Evolutionary conservation across 1,140 invertebrate genomes (phyloP), one percentile per base, ranked within the genome.

Genomic region (Pentalonia nigronervosa): DNA sequence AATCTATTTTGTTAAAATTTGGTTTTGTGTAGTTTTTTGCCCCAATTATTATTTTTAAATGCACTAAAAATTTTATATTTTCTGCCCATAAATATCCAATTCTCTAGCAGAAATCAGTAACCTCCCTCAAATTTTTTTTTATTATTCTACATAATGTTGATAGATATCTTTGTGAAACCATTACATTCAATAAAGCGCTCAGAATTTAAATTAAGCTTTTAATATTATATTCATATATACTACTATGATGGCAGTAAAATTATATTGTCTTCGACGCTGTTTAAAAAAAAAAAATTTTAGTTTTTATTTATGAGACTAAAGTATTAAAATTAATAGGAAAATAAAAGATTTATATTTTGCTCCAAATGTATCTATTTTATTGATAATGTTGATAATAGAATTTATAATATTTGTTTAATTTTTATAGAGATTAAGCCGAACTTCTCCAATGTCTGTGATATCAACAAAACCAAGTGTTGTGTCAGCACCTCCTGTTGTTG

Each of bases 401-500:
- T 53, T 53, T 53, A 6, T 20, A 6, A 7, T 0, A 53, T 41
- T 90, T 91, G 7, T 47, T 76, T 50, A 36, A 60, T 90, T 60
- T 84, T 25, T 93, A 89, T 86, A 94, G 94, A 94, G 92, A 86
- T 87, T 88, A 36, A 94, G 53, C 60, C 91, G 92, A 93, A 89
- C 87, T 91, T 94, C 94, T n/a, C 94, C 93, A 48, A 92, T 94
- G 84, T 91, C 93, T 94, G 93, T 94, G 90, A 94, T 94, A 94
- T 93, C 93, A 86, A 91, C 93, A n/a, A 94, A 94, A n/a, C 34
- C 93, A 30, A 94, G n/a, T 84, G 47, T 53, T 34, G 60, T 81
- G 47, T 93, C 48, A 56, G 56, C 84, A 67, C 41, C 56, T 50
- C n/a, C 30, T 30, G 90, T 76, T 47, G 86, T 86, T 36, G 76